These are phyloP conservation scores for Manacus vitellinus DNA, from an alignment of 2,113 vertebrate species.

Conservation along the genomic window DNA sequence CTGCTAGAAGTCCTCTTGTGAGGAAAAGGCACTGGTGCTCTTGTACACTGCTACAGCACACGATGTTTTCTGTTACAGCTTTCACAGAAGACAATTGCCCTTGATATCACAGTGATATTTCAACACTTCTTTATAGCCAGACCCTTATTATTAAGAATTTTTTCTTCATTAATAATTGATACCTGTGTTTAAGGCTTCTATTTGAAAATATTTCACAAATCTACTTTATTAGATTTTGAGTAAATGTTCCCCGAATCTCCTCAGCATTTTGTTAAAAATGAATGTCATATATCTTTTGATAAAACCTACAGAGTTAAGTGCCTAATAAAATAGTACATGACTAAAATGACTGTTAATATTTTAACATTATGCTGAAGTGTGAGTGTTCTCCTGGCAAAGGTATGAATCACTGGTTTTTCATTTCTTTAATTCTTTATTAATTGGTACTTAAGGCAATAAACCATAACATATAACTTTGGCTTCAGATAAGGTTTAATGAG, in stretches of 20 bases:
- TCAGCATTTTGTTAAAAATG: conserved; percentile 77
- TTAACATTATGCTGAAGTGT: conserved; percentile 73
- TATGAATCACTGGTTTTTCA: conserved; percentile 79
- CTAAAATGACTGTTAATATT: conserved; percentile 79
- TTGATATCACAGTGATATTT: conserved; percentile 55
- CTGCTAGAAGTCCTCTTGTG: neutral
- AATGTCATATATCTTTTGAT: conserved; percentile 76
- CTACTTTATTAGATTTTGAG: conserved; percentile 77
- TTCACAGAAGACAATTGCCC: conserved; percentile 33
- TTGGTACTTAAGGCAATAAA: conserved; percentile 81
- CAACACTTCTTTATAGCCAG: conserved; percentile 50
- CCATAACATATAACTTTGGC: conserved; percentile 76
- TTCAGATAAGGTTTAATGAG: conserved; percentile 82
- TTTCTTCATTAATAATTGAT: conserved; percentile 73
- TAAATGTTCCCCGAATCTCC: conserved; percentile 71
- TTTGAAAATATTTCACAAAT: conserved; percentile 70
- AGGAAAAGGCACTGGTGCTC: neutral
- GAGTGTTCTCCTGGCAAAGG: conserved; percentile 57
- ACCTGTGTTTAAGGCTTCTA: conserved; percentile 47
- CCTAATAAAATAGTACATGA: conserved; percentile 77
- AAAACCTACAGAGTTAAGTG: conserved; percentile 76
- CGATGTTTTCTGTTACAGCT: conserved; percentile 35
- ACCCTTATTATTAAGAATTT: conserved; percentile 66
- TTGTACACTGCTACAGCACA: neutral
- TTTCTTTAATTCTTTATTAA: conserved; percentile 85